Percentiles rank a stretch among this genome's conserved stretches.
Evolutionary conservation across 1,140 invertebrate genomes (phyloP).

Genomic region (Coptotermes formosanus): DNA sequence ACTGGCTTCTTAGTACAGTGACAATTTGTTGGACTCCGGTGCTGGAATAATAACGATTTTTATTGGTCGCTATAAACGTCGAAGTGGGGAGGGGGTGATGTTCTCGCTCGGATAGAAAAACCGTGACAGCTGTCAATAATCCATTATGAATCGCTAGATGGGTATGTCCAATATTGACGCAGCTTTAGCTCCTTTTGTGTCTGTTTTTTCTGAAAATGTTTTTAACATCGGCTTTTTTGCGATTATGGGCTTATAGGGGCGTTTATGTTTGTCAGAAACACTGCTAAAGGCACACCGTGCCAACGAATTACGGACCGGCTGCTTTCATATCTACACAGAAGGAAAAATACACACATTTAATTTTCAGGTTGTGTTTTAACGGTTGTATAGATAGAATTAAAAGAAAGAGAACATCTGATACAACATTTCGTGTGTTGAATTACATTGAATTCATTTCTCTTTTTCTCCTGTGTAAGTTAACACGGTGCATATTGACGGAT

Average conservation of each 20-base stretch:
- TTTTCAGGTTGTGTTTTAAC: no score
- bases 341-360: no score
- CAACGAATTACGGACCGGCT: background rate
- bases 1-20: background rate
- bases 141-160: conserved; percentile 7
- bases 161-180: background rate
- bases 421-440: no score
- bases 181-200: background rate
- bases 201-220: background rate
- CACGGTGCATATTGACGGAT: no score
- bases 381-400: no score
- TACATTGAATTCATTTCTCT: no score
- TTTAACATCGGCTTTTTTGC: background rate
- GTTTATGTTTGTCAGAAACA: background rate
- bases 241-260: background rate
- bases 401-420: no score
- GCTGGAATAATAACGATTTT: background rate
- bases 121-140: conserved; percentile 13
- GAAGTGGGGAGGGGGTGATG: background rate
- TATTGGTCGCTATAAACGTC: background rate
- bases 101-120: background rate
- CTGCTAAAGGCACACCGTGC: background rate
- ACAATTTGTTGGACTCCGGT: background rate
- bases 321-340: no score
- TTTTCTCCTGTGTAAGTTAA: no score